Percentiles rank a stretch among this genome's conserved stretches.
Evolutionary conservation across 1,140 invertebrate genomes (phyloP).

Genomic region (Maniola jurtina): DNA sequence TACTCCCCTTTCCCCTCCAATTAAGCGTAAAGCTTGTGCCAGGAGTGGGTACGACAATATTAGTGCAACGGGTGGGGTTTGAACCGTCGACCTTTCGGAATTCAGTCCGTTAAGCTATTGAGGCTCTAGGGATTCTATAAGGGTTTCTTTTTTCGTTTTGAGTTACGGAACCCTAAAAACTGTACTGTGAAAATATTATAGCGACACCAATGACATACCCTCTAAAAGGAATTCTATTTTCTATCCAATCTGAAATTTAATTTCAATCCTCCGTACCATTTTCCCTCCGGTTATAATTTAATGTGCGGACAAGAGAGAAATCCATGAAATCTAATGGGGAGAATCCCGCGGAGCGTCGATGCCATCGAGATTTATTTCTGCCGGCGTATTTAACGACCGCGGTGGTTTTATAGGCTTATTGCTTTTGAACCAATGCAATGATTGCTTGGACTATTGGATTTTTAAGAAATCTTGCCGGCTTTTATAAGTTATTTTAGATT

Average conservation of each 20-base stretch:
- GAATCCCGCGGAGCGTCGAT: slow-evolving; percentile 58
- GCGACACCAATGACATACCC: slow-evolving; percentile 1
- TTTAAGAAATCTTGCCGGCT: slow-evolving; percentile 3
- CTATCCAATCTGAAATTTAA: slow-evolving; percentile 54
- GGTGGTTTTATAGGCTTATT: slow-evolving; percentile 32
- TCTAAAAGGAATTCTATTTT: slow-evolving; percentile 37
- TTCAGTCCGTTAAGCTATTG: too few relatives aligned
- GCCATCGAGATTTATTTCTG: slow-evolving; percentile 64
- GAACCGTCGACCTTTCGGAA: too few relatives aligned
- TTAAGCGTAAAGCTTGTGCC: too few relatives aligned
- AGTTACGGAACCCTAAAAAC: neutral
- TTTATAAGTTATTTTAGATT: slow-evolving; percentile 9
- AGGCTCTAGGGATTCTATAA: too few relatives aligned
- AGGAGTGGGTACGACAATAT: too few relatives aligned
- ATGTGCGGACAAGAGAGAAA: slow-evolving; percentile 67
- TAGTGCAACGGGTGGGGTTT: too few relatives aligned
- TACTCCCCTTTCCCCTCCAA: too few relatives aligned
- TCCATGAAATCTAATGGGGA: slow-evolving; percentile 71
- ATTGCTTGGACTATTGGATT: slow-evolving; percentile 25
- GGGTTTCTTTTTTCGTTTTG: too few relatives aligned
- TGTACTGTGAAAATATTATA: neutral
- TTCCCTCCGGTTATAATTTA: slow-evolving; percentile 67
- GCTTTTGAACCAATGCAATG: slow-evolving; percentile 29
- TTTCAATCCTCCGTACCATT: slow-evolving; percentile 56
- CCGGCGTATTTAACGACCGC: slow-evolving; percentile 42